Base-by-base conservation (phyloP, 2,797 vertebrate species). In the Dendrocincla tyrannina region DNA sequence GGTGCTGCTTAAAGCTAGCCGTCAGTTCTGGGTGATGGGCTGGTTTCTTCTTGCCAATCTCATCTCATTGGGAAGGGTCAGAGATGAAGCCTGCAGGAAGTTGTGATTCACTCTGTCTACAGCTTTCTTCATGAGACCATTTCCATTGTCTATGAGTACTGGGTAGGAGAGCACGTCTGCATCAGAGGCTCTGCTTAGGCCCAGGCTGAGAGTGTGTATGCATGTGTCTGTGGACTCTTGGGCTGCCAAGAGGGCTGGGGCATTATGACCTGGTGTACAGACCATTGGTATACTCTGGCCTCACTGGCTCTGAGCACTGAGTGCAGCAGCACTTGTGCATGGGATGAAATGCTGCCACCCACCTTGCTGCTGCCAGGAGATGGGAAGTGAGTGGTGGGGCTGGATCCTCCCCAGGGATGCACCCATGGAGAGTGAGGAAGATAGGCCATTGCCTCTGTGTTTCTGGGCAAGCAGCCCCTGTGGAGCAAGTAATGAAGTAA, bases 51-150 rank as follows among this genome's bases (percentile, higher is more conserved):
- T 78, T 52, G 33, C 62, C 83, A 91, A 12, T 37, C 13, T 89
- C 53, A 27, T 59, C 20, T 86, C 70, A 52, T 46, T 79, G 74
- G 63, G 67, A 94, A 89, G 35, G 67, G 47, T 25, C 58, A 83
- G 73, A 78, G 79, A 88, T 35, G 19, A 59, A 73, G 64, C 78
- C 62, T 88, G 53, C 53, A 56, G 76, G 39, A 85, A 47, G 37
- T 59, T 89, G 39, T 92, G 73, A 86, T 94, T 95, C 47, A 89
- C 83, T 89, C 87, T 86, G 87, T 88, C 85, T 76, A 42, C 69
- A 85, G 47, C 50, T 81, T 81, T 94, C 88, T 78, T 19, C 94
- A 62, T 67, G 46, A 86, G 55, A 64, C 62, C 17, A 24, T 88
- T 91, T 44, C 84, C 66, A 89, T 81, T 91, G 85, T 92, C 68